These are phyloP conservation scores for Strix aluco DNA, from an alignment of 2,113 vertebrate genomes.

Conservation along the genomic window DNA sequence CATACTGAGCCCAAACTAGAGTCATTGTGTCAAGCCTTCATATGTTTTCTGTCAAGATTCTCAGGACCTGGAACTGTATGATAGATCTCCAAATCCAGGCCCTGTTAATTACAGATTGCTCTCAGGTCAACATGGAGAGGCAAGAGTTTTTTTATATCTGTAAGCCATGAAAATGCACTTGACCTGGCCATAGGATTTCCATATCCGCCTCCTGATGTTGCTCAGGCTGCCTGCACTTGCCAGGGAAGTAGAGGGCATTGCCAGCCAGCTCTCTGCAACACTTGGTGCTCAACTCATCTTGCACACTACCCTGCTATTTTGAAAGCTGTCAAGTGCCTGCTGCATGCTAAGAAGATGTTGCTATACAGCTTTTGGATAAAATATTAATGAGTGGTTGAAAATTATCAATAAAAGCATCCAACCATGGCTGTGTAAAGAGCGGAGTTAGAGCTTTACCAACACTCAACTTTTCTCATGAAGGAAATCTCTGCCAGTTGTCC, in stretches of 20 bases:
- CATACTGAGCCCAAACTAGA: background rate
- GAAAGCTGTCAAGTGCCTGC: background rate
- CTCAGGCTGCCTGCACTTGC: background rate
- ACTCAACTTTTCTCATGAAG: background rate
- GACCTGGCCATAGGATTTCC: background rate
- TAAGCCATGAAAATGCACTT: background rate
- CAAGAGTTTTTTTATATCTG: background rate
- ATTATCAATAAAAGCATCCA: background rate
- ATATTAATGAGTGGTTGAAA: background rate
- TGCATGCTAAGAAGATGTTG: background rate
- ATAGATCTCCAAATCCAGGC: background rate
- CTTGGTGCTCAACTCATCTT: background rate
- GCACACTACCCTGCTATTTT: background rate
- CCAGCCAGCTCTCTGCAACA: background rate
- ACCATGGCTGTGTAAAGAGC: background rate
- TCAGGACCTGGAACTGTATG: background rate
- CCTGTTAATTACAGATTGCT: background rate
- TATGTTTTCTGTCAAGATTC: background rate
- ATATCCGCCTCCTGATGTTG: background rate
- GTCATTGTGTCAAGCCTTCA: fast-evolving
- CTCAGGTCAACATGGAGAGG: background rate
- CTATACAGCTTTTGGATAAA: background rate
- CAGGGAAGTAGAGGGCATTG: background rate
- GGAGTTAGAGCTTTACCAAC: background rate
- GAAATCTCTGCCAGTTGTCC: background rate